Percentiles rank a stretch among this genome's conserved stretches.
Conservation (phyloP, 2,888 invertebrate species). For the Sphaerophoria taeniata region DNA sequence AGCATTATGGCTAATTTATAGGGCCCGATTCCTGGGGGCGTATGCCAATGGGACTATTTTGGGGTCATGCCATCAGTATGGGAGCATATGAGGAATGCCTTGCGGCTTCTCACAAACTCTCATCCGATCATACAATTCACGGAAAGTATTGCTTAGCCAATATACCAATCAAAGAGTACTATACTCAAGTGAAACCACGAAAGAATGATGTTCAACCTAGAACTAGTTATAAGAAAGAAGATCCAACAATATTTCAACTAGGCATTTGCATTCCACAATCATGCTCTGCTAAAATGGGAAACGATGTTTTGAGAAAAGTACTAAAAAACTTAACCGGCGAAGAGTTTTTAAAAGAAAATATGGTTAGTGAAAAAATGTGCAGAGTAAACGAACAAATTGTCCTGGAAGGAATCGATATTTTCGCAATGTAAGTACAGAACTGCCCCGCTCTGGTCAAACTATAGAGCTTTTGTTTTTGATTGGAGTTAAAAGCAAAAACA, state of each 20-base stretch:
- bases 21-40: conserved; percentile 83
- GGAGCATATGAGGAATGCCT: conserved; percentile 83
- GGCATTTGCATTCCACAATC: conserved; percentile 81
- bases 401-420: conserved; percentile 79
- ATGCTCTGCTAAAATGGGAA: conserved; percentile 78
- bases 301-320: conserved; percentile 76
- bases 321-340: conserved; percentile 71
- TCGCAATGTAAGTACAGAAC: conserved; percentile 80
- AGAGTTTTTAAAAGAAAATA: conserved; percentile 48
- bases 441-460: too few species aligned
- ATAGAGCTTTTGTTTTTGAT: too few species aligned
- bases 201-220: conserved; percentile 66
- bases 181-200: conserved; percentile 76
- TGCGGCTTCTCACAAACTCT: conserved; percentile 76
- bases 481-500: too few species aligned
- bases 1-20: conserved; percentile 72
- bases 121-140: conserved; percentile 77
- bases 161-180: conserved; percentile 78
- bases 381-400: conserved; percentile 77
- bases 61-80: conserved; percentile 82
- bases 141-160: conserved; percentile 82
- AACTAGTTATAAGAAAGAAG: conserved; percentile 78
- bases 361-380: conserved; percentile 78
- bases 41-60: conserved; percentile 82
- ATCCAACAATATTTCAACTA: conserved; percentile 78